phyloP scores from a whole-genome alignment of 2,888 invertebrate species.

The Sphaeridia pumilis region DNA sequence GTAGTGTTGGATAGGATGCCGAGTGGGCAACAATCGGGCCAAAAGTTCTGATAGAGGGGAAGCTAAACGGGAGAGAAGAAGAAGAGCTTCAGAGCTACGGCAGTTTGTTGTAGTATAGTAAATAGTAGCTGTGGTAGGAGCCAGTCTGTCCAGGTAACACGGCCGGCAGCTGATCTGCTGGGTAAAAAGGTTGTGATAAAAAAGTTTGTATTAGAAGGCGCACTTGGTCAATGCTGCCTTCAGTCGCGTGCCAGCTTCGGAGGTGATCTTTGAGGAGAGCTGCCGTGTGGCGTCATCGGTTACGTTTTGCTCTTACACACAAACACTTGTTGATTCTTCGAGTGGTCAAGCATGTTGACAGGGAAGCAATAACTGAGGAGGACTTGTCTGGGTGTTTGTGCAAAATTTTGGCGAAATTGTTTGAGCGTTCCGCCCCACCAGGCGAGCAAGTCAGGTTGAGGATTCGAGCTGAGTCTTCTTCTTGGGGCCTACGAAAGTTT shows the following conservation, averaged over 20 bases:
- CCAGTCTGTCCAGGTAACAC: background rate
- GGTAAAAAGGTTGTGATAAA: slow-evolving; percentile 18
- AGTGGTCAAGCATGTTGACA: no score
- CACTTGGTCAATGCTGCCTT: slow-evolving; percentile 16
- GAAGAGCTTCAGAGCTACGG: background rate
- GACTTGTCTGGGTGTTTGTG: no score
- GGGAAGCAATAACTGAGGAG: no score
- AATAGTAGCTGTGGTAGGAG: background rate
- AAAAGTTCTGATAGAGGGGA: background rate
- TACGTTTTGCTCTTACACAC: slow-evolving; percentile 1
- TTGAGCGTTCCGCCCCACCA: background rate
- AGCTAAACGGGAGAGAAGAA: background rate
- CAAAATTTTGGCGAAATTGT: background rate
- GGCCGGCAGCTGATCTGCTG: slow-evolving; percentile 22
- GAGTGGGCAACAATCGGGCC: background rate
- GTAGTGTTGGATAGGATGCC: background rate
- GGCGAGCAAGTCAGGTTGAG: background rate
- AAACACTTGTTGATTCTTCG: slow-evolving; percentile 17
- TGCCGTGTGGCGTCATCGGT: background rate
- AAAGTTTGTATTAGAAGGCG: slow-evolving; percentile 20
- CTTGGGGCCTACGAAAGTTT: background rate
- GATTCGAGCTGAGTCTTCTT: background rate
- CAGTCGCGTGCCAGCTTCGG: slow-evolving; percentile 30
- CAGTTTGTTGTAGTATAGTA: background rate
- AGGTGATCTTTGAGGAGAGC: slow-evolving; percentile 13